Percentiles rank a stretch among this genome's conserved stretches.
phyloP scores from a whole-genome alignment of 2,888 invertebrate genomes.

The Deroplatys truncata region DNA sequence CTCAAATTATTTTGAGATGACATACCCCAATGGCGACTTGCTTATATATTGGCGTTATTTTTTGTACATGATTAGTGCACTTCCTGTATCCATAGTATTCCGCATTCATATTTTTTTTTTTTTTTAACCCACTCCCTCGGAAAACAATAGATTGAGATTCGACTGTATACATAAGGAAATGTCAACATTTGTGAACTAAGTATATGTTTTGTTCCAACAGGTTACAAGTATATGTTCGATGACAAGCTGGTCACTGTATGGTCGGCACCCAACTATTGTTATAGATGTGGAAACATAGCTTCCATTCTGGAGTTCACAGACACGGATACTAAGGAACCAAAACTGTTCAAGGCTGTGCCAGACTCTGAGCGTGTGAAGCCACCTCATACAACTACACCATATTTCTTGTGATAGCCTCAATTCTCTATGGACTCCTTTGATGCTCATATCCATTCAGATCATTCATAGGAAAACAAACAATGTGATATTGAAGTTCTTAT shows the following conservation, averaged over 20 bases:
- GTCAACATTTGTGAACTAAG: too few species aligned
- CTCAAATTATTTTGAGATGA: too few species aligned
- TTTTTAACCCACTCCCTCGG: too few species aligned
- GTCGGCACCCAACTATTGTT: constrained; percentile 99
- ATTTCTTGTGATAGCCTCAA: constrained; percentile 72
- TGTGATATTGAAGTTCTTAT: constrained; percentile 6
- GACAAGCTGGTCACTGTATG: constrained; percentile 96
- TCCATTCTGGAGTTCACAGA: constrained; percentile 89
- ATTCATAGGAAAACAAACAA: not conserved
- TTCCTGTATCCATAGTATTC: too few species aligned
- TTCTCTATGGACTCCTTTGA: not conserved
- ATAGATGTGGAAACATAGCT: constrained; percentile 97
- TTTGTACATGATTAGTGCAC: too few species aligned
- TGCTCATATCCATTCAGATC: constrained; percentile 1
- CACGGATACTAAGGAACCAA: constrained; percentile 70
- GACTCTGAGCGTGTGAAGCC: constrained; percentile 92
- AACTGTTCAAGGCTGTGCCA: constrained; percentile 94
- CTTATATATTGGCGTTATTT: too few species aligned
- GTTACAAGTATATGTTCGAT: constrained; percentile 97
- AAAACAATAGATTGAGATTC: too few species aligned
- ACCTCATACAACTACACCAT: constrained; percentile 88
- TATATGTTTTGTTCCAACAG: constrained; percentile 49
- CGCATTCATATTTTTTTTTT: too few species aligned
- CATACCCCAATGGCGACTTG: too few species aligned
- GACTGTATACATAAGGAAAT: too few species aligned